These are phyloP conservation scores for Pseudochirops cupreus DNA, from an alignment of 2,797 vertebrate species.

Conservation along the genomic window DNA sequence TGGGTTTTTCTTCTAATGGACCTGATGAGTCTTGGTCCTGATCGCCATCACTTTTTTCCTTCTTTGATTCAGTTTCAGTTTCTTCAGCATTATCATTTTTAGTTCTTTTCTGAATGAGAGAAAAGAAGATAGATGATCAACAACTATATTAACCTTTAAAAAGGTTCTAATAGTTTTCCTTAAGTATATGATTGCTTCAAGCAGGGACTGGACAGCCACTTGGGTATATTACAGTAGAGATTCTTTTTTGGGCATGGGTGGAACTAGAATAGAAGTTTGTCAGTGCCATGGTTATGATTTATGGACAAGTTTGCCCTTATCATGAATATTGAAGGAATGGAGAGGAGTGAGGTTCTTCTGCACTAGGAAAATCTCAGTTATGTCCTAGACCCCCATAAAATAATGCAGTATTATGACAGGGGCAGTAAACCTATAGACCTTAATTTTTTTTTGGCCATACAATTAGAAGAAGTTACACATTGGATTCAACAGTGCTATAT, in stretches of 20 bases:
- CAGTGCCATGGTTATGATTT: background rate
- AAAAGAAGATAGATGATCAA: slow-evolving; percentile 71
- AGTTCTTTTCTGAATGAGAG: slow-evolving; percentile 83
- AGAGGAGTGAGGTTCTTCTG: background rate
- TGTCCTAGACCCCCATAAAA: background rate
- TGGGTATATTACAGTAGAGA: background rate
- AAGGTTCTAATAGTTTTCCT: background rate
- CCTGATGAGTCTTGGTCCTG: slow-evolving; percentile 76
- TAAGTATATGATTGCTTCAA: background rate
- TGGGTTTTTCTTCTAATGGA: slow-evolving; percentile 76
- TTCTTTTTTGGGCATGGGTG: background rate
- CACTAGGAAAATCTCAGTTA: background rate
- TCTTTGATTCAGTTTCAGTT: slow-evolving; percentile 77
- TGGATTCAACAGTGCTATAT: background rate
- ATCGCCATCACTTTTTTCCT: slow-evolving; percentile 67
- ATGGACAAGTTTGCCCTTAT: background rate
- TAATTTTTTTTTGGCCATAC: background rate
- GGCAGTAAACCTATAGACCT: background rate
- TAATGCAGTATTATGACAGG: background rate
- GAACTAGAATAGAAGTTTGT: background rate
- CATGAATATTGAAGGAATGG: background rate
- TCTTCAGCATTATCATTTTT: slow-evolving; percentile 79
- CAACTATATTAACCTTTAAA: background rate
- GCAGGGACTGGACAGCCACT: background rate
- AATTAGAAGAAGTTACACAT: background rate